phyloP scores from a whole-genome alignment of 92 coral and sea anemone species.

The Heliopora coerulea region DNA sequence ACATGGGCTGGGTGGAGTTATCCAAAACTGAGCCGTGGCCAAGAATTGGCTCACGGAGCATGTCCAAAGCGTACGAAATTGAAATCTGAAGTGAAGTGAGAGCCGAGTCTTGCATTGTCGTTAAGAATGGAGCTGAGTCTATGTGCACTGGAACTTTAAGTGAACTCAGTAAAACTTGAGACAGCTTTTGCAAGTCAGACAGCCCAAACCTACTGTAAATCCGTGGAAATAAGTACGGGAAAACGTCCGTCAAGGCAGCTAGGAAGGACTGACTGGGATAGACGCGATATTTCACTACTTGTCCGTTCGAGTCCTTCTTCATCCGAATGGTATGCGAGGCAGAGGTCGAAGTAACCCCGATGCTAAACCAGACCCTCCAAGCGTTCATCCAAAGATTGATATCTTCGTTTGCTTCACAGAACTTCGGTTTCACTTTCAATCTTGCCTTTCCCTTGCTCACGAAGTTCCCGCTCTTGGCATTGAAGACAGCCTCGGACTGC shows the following conservation, averaged over 20 bases:
- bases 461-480: conserved; percentile 46
- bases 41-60: conserved; percentile 85
- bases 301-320: conserved; percentile 80
- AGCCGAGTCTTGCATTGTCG: conserved; percentile 83
- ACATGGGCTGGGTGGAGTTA: conserved; percentile 92
- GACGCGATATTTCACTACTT: conserved; percentile 57
- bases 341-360: conserved; percentile 80
- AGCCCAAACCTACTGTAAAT: conserved; percentile 92
- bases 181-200: conserved; percentile 90
- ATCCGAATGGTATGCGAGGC: conserved; percentile 60
- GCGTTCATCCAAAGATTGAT: conserved; percentile 94
- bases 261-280: conserved; percentile 85
- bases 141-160: conserved; percentile 78
- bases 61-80: conserved; percentile 72
- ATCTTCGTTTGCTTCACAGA: conserved; percentile 90
- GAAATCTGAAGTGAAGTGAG: conserved; percentile 87
- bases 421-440: conserved; percentile 88
- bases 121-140: conserved; percentile 90
- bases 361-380: conserved; percentile 92
- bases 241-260: conserved; percentile 83
- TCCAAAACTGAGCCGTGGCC: conserved; percentile 80
- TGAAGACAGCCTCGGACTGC: conserved; percentile 49
- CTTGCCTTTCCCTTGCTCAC: conserved; percentile 45
- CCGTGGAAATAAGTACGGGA: conserved; percentile 80
- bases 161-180: conserved; percentile 71